Evolutionary conservation across 2,797 vertebrate species (phyloP).

Genomic region (Argentina silus): DNA sequence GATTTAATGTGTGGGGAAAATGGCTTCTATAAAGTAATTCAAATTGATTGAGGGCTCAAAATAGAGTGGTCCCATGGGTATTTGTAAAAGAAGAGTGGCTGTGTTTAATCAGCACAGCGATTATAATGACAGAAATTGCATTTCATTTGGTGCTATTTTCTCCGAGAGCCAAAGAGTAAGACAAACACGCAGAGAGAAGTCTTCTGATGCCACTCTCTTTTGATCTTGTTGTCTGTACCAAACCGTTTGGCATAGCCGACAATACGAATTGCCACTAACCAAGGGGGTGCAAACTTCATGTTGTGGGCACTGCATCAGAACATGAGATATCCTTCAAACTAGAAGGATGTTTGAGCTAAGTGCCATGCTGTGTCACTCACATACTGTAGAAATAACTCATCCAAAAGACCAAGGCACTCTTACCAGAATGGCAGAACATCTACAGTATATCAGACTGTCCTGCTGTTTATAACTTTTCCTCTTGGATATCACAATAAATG

Average conservation of each 20-base stretch:
- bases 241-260: background rate
- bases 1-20: constrained; percentile 18
- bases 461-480: no score
- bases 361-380: no score
- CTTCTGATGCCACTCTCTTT: background rate
- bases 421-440: no score
- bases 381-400: no score
- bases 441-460: no score
- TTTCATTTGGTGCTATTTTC: constrained; percentile 35
- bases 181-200: background rate
- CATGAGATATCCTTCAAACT: constrained; percentile 9
- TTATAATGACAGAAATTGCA: constrained; percentile 14
- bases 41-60: constrained; percentile 29
- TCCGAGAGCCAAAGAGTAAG: background rate
- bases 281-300: background rate
- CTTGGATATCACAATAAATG: no score
- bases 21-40: constrained; percentile 36
- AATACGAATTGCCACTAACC: background rate
- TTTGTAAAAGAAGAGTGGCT: constrained; percentile 10
- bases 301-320: background rate
- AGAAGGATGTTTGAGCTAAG: no score
- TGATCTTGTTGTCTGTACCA: background rate
- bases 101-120: constrained; percentile 23
- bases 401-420: no score
- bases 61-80: background rate